Evolutionary conservation across 2,797 vertebrate species (phyloP), one percentile per base, ranked within the genome.

Genomic region (Silurus lanzhouensis): DNA sequence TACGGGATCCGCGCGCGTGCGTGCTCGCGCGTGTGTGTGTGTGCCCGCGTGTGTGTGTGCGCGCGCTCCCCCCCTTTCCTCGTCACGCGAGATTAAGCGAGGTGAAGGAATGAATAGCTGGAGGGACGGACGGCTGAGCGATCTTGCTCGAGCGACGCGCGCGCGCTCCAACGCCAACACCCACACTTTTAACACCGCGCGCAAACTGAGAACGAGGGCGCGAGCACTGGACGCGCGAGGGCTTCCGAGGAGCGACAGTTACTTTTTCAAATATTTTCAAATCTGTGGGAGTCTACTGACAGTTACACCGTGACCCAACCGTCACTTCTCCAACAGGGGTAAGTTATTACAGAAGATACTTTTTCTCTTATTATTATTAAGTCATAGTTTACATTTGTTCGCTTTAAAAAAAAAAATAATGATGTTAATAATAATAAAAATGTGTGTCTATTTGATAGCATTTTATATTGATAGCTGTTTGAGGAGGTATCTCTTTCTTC

Each of bases 21-120:
- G 64, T 5, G 66, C 10, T 31, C 5, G 75, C 31, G 74, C 27
- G 48, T 60, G 72, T 27, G 48, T 55, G 25, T 31, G 12, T 52
- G 27, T 27, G 27, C 27, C 27, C 27, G 27, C 27, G 27, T 20
- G 14, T 55, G 6, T 31, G 6, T 3, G 14, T 38, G 38, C 38
- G 38, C 38, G 38, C 3, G 38, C 38, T 3, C 6, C 9, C 4
- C 20, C 76, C 5, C 20, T 3, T 4, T 66, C 44, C n/a, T 66
- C 90, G 93, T 91, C 88, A 88, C 90, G 91, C 94, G 92, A 76
- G 92, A 92, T 92, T 90, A 93, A 87, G 91, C 81, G 87, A 91
- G 46, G 77, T 70, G 89, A 88, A 89, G 90, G 91, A 93, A 93
- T 91, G 91, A 91, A 92, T 91, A 89, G 92, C 91, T 90, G 90